Base-by-base conservation (phyloP, 92 coral and sea anemone species). In the Desmophyllum pertusum region DNA sequence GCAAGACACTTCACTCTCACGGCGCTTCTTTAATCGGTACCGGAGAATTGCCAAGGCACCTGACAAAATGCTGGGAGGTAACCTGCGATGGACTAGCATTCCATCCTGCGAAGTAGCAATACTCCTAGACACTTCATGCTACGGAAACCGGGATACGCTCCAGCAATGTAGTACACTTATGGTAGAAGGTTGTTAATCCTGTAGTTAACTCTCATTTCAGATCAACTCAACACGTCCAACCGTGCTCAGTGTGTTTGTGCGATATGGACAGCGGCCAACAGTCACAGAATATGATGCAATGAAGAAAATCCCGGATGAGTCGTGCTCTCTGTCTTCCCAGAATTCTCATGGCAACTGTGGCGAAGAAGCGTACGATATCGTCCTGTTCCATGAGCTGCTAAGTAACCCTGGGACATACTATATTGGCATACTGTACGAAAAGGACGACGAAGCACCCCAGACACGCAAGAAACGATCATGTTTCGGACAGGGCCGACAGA, bases 391-490 rank as follows among this genome's bases (percentile, higher is more conserved):
- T 5, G 75, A 76, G n/a, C 48, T 81, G 27, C 33, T 81, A 27
- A 70, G 63, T 3, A 71, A 48, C 4, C 27, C 92, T n/a, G 98
- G 92, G 15, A 66, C 82, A 23, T 89, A 91, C 79, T 87, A 45
- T 73, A 93, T 94, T 30, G 95, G 98, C 3, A 42, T 94, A 11
- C 70, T 86, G 23, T 81, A 87, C 80, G 84, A 51, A 14, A 73
- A 61, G 13, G 70, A 48, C 27, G 30, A 38, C 0, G 35, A 55
- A 7, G 71, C 73, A 21, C 30, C 57, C 36, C 66, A 57, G 59
- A 31, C 67, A 35, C 93, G 98, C 38, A 87, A 68, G 57, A 90
- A 79, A 75, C 85, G 98, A 33, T 94, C 98, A 0, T 94, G 95
- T 42, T 78, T 84, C 14, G 88, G 85, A 29, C 76, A 71, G 40